Conservation (phyloP, 2,888 invertebrate genomes). For the Philaethria dido region DNA sequence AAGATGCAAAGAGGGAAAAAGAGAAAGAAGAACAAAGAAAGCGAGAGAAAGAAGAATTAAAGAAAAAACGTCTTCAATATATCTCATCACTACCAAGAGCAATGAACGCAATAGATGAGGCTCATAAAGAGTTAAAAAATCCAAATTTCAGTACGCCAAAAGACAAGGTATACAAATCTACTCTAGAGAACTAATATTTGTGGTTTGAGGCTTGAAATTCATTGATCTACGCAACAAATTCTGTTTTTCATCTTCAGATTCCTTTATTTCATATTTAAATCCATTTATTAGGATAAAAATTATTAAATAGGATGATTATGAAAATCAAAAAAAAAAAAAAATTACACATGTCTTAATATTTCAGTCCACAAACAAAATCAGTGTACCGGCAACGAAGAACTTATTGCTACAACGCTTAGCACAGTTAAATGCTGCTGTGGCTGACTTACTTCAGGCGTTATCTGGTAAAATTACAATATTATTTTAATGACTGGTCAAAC, state of each 20-base stretch:
- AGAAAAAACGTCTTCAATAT: constrained; percentile 48
- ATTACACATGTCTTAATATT: not conserved
- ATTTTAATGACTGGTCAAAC: constrained; percentile 1
- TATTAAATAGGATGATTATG: too few relatives aligned
- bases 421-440: constrained; percentile 46
- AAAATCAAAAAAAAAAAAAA: too few relatives aligned
- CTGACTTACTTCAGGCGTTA: constrained; percentile 44
- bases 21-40: not conserved
- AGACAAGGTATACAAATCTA: constrained; percentile 9
- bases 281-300: too few relatives aligned
- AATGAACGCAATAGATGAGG: constrained; percentile 45
- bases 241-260: too few relatives aligned
- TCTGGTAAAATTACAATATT: constrained; percentile 39
- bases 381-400: constrained; percentile 13
- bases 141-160: constrained; percentile 3
- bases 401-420: constrained; percentile 43
- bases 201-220: too few relatives aligned
- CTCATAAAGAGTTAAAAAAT: constrained; percentile 48
- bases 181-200: not conserved
- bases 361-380: constrained; percentile 16
- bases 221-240: too few relatives aligned
- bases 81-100: constrained; percentile 44
- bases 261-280: too few relatives aligned
- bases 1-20: not conserved
- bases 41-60: not conserved